Evolutionary conservation across 2,113 vertebrate species (phyloP), one percentile per base, ranked within the genome.

Genomic region (Guaruba guarouba): DNA sequence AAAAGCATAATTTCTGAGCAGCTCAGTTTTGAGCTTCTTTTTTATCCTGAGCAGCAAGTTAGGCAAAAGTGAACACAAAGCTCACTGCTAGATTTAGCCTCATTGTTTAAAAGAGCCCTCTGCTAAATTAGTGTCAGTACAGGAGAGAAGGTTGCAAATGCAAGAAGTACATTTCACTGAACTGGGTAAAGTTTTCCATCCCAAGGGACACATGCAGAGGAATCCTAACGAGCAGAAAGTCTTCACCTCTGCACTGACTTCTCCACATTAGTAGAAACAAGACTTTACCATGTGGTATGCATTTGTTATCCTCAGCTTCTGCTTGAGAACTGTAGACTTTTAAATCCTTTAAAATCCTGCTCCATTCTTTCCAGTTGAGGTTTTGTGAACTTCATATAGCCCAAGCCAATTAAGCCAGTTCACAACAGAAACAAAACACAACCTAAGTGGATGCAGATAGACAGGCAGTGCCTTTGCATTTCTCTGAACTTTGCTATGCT

Each of bases 241-340:
- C 44, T 79, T 49, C 11, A 13, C 11, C 75, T 80, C 51, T 61
- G 52, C 69, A 54, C 46, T 54, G 85, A 75, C 68, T 77, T 83
- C 63, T 73, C 63, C 59, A 61, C 41, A 28, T 54, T n/a, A 55
- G 35, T 17, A 78, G 76, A 88, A 86, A 70, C 6, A 64, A 78
- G 46, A 46, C 43, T 88, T 70, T 18, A 12, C 73, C 12, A 55
- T 2, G 25, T 1, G 1, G 71, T 33, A 88, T 9, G 81, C 69
- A 92, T 88, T 90, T 83, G 7, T 9, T 85, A 94, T 84, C 85
- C 91, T 92, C 93, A 96, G 91, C 89, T 97, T 97, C 95, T 97
- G 93, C 90, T 96, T 95, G 67, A 88, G 35, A 91, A 84, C 67
- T 57, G 75, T 11, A 70, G 52, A 76, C n/a, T 64, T 88, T 22